A percentile compares a stretch with the other conserved stretches of the same genome.
These are phyloP conservation scores for Drosophila ercepeae DNA, from an alignment of 1,140 invertebrate species.

Conservation along the genomic window DNA sequence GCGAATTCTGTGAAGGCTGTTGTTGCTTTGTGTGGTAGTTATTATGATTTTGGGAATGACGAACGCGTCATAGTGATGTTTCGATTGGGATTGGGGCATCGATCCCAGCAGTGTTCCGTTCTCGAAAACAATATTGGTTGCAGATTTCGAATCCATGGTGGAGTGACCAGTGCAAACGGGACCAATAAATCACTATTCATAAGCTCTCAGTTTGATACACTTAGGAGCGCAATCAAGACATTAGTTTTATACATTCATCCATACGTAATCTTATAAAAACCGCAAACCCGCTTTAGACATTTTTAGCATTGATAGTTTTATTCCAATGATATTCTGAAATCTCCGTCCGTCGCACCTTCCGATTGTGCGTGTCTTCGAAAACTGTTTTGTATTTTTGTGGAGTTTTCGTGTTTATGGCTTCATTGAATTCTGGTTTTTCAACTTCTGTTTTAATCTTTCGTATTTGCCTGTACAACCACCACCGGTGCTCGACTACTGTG, in stretches of 20 bases:
- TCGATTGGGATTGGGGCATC: constrained; percentile 43
- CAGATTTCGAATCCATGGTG: constrained; percentile 39
- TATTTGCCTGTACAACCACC: constrained; percentile 23
- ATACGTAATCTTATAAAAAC: not conserved
- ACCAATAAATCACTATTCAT: not conserved
- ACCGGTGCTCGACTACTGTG: constrained; percentile 4
- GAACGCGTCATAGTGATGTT: constrained; percentile 30
- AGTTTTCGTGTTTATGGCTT: constrained; percentile 70
- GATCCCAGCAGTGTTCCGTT: constrained; percentile 75
- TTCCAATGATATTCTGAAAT: constrained; percentile 1
- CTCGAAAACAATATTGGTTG: constrained; percentile 60
- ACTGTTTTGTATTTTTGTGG: constrained; percentile 73
- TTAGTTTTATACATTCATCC: no score
- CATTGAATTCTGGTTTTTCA: constrained; percentile 57
- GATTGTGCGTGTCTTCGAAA: constrained; percentile 70
- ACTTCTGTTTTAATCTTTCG: constrained; percentile 35
- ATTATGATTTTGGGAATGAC: constrained; percentile 74
- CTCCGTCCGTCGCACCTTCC: constrained; percentile 36
- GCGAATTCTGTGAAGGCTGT: constrained; percentile 40
- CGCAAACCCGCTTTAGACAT: not conserved
- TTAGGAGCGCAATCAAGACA: not conserved
- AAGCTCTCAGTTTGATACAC: not conserved
- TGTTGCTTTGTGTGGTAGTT: constrained; percentile 57
- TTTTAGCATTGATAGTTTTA: not conserved
- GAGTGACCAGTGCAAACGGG: not conserved